phyloP scores from a whole-genome alignment of 2,113 vertebrate genomes.

The Silurus meridionalis region DNA sequence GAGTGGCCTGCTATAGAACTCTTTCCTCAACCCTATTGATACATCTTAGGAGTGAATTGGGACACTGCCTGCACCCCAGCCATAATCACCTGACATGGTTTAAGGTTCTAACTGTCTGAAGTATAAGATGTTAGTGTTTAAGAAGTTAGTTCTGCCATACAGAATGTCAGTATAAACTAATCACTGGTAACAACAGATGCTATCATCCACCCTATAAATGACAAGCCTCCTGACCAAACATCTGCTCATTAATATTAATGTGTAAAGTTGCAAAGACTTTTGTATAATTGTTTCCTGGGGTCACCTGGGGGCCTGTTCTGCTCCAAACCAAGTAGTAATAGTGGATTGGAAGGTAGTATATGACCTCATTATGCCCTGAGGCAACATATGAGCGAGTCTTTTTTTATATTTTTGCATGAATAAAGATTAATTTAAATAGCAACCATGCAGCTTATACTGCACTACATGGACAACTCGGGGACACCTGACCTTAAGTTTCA shows the following conservation, averaged over 20 bases:
- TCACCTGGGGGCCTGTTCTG: neutral
- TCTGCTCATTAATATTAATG: neutral
- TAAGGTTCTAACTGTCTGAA: no score
- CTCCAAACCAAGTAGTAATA: neutral
- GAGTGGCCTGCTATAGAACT: no score
- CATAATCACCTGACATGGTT: no score
- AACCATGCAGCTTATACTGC: neutral
- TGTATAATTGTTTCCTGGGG: neutral
- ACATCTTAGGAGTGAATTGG: no score
- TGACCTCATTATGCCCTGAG: neutral
- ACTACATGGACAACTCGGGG: no score
- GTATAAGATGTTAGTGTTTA: neutral
- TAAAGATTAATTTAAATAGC: neutral
- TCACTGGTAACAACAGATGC: neutral
- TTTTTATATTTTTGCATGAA: slow-evolving; percentile 15
- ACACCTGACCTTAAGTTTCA: no score
- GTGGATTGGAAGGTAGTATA: neutral
- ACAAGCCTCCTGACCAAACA: neutral
- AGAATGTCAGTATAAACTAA: neutral
- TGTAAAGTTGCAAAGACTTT: neutral
- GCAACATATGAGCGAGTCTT: neutral
- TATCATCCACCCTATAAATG: neutral
- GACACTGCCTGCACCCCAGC: no score
- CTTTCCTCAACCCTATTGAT: no score
- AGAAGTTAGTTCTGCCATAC: neutral